These are phyloP conservation scores for Rhagophthalmus giganteus DNA, from an alignment of 2,888 invertebrate genomes.

Conservation along the genomic window DNA sequence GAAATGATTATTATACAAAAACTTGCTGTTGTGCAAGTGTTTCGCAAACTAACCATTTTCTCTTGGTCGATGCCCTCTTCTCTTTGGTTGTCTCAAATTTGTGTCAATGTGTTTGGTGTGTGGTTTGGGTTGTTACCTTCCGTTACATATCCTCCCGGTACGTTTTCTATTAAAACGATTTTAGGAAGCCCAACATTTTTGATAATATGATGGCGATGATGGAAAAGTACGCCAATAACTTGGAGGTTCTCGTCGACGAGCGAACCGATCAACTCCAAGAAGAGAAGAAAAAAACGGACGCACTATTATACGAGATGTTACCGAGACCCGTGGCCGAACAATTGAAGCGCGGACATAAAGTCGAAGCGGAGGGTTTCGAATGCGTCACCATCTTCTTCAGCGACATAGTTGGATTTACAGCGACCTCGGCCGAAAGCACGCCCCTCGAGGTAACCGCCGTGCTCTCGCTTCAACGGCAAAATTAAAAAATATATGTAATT, in stretches of 20 bases:
- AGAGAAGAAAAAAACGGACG: slow-evolving; percentile 95
- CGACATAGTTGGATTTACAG: slow-evolving; percentile 91
- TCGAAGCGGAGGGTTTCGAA: slow-evolving; percentile 89
- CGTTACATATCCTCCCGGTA: too few relatives aligned
- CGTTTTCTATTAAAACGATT: too few relatives aligned
- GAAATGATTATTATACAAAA: too few relatives aligned
- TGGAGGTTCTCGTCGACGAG: slow-evolving; percentile 92
- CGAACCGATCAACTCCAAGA: slow-evolving; percentile 90
- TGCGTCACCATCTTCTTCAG: slow-evolving; percentile 93
- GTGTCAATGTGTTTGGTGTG: too few relatives aligned
- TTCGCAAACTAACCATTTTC: too few relatives aligned
- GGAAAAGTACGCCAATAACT: slow-evolving; percentile 95
- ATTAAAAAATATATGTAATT: too few relatives aligned
- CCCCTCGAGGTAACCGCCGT: slow-evolving; percentile 84
- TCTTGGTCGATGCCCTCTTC: too few relatives aligned
- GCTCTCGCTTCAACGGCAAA: too few relatives aligned
- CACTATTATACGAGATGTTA: slow-evolving; percentile 83
- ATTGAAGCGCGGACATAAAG: slow-evolving; percentile 84
- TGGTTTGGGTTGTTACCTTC: too few relatives aligned
- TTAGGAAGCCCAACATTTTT: slow-evolving; percentile 91
- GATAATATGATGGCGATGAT: slow-evolving; percentile 98
- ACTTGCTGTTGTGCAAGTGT: too few relatives aligned
- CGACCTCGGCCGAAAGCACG: slow-evolving; percentile 90
- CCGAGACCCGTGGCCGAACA: slow-evolving; percentile 91
- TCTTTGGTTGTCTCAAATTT: too few relatives aligned